phyloP scores from a whole-genome alignment of 2,113 vertebrate species.

The Columbina picui region DNA sequence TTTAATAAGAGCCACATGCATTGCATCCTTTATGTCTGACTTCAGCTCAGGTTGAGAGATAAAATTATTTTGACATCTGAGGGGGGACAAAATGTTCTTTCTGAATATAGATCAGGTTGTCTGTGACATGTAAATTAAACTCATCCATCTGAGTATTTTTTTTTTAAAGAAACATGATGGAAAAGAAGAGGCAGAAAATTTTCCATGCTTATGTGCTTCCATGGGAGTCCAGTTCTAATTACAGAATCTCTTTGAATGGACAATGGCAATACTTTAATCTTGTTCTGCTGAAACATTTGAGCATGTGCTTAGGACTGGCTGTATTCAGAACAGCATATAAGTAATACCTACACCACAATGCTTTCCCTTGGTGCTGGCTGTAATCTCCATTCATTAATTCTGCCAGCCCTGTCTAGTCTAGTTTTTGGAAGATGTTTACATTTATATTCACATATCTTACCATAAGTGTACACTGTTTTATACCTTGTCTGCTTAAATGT shows the following conservation, averaged over 20 bases:
- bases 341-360: background rate
- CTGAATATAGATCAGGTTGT: slow-evolving; percentile 33
- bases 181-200: background rate
- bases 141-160: background rate
- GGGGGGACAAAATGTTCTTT: background rate
- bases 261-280: background rate
- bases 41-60: background rate
- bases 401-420: background rate
- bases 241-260: background rate
- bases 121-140: slow-evolving; percentile 8
- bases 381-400: background rate
- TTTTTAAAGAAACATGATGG: background rate
- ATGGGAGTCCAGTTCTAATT: background rate
- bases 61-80: slow-evolving; percentile 44
- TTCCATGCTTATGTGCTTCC: background rate
- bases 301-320: background rate
- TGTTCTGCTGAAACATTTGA: background rate
- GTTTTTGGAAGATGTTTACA: background rate
- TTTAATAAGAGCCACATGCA: background rate
- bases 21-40: slow-evolving; percentile 23
- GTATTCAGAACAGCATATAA: background rate
- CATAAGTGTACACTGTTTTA: background rate
- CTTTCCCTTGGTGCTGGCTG: background rate
- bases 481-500: background rate
- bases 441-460: background rate